Percentiles rank a stretch among this genome's conserved stretches.
Evolutionary conservation across 2,113 vertebrate species (phyloP).

Genomic region (Petromus typicus): DNA sequence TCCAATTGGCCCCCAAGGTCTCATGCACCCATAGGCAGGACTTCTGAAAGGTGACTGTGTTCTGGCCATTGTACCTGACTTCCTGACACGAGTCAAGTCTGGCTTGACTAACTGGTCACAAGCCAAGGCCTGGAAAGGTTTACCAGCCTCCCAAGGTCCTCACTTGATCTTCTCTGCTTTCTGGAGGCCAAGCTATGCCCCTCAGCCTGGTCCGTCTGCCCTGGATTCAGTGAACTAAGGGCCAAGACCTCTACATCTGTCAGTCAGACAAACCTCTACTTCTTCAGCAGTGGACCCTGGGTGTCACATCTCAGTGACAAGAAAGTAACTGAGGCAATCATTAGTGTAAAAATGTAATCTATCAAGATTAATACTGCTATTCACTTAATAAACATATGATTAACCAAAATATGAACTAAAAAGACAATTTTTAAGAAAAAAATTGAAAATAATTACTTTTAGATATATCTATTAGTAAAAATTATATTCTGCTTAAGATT

Average conservation of each 20-base stretch:
- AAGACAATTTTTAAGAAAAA: neutral
- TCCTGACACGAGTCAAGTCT: rapidly evolving
- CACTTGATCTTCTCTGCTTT: neutral
- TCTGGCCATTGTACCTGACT: neutral
- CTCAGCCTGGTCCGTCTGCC: neutral
- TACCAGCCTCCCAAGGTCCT: neutral
- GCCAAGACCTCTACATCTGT: neutral
- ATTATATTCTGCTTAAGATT: no score
- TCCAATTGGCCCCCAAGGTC: neutral
- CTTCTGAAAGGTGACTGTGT: neutral
- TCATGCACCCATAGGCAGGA: neutral
- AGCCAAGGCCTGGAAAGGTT: neutral
- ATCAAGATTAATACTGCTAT: neutral
- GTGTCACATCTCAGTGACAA: neutral
- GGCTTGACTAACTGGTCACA: no score
- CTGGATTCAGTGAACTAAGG: neutral
- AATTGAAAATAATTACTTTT: neutral
- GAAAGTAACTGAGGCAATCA: neutral
- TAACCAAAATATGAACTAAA: neutral
- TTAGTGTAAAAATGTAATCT: neutral
- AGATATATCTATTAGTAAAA: neutral
- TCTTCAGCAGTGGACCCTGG: neutral
- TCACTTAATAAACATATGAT: conserved; percentile 23
- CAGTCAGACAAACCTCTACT: neutral
- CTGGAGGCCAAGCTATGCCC: neutral